phyloP scores from a whole-genome alignment of 2,797 vertebrate species.

The Bufotes viridis region DNA sequence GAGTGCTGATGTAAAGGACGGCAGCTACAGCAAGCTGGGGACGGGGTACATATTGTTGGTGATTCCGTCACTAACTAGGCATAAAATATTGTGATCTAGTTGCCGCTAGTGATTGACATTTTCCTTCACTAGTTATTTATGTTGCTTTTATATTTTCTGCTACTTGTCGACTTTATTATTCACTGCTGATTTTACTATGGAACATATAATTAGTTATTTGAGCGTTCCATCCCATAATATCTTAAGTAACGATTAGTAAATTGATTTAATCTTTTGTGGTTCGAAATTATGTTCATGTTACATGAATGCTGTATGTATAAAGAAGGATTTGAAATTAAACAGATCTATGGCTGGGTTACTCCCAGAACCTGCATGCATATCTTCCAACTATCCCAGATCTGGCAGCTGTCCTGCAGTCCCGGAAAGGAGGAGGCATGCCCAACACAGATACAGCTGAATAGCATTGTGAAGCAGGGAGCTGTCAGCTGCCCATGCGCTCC shows the following conservation, averaged over 20 bases:
- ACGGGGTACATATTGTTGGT: not conserved
- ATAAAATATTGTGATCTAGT: not conserved
- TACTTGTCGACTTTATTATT: not conserved
- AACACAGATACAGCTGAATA: too few species aligned
- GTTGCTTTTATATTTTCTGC: not conserved
- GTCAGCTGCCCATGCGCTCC: too few species aligned
- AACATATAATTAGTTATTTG: not conserved
- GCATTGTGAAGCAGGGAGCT: too few species aligned
- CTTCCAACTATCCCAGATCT: too few species aligned
- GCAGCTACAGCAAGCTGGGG: not conserved
- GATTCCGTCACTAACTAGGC: not conserved
- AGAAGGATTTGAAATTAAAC: not conserved
- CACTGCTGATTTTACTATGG: not conserved
- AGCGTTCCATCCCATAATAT: not conserved
- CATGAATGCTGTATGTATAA: not conserved
- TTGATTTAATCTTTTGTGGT: not conserved
- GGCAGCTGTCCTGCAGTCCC: too few species aligned
- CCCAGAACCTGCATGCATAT: too few species aligned
- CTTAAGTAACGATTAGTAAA: not conserved
- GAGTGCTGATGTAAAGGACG: not conserved
- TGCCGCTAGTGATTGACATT: not conserved
- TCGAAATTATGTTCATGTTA: not conserved
- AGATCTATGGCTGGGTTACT: not conserved
- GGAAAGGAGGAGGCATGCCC: too few species aligned
- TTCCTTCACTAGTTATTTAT: conserved; percentile 1